Evolutionary conservation across 2,888 invertebrate species (phyloP).

Genomic region (Flexamia atlantica): DNA sequence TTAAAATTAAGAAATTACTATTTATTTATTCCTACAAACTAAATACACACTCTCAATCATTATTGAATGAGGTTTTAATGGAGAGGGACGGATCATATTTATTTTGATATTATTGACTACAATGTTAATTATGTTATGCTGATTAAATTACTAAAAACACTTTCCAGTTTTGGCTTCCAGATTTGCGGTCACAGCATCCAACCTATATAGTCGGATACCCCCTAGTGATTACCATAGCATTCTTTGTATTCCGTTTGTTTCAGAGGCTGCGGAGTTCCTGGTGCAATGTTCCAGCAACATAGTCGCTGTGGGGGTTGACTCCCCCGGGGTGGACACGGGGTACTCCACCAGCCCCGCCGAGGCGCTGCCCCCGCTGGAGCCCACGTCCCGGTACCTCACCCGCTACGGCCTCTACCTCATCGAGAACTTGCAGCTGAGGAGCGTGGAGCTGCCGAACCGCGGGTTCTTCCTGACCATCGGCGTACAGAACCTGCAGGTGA

Average conservation of each 20-base stretch:
- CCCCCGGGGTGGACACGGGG: slow-evolving; percentile 35
- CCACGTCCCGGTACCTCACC: slow-evolving; percentile 38
- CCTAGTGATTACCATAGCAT: slow-evolving; percentile 41
- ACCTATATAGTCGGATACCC: too few species aligned
- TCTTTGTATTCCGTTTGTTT: slow-evolving; percentile 43
- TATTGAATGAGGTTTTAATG: too few species aligned
- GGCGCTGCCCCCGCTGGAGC: slow-evolving; percentile 10
- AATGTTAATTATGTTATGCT: too few species aligned
- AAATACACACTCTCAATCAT: too few species aligned
- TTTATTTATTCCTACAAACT: too few species aligned
- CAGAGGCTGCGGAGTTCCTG: slow-evolving; percentile 48
- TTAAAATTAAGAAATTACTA: too few species aligned
- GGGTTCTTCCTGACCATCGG: slow-evolving; percentile 44
- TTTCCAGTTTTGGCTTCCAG: too few species aligned
- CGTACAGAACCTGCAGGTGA: slow-evolving; percentile 23
- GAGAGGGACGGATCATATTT: too few species aligned
- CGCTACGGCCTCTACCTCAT: slow-evolving; percentile 41
- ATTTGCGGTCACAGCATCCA: too few species aligned
- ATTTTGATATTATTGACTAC: too few species aligned
- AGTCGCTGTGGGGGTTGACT: slow-evolving; percentile 36
- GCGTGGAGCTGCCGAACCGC: slow-evolving; percentile 7
- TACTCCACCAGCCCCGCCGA: slow-evolving; percentile 31
- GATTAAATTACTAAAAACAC: too few species aligned
- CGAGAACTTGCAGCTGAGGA: slow-evolving; percentile 32
- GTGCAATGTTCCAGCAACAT: slow-evolving; percentile 29